Percentiles rank a stretch among this genome's conserved stretches.
Evolutionary conservation across 2,797 vertebrate species (phyloP).

Genomic region (Nyctibius grandis): DNA sequence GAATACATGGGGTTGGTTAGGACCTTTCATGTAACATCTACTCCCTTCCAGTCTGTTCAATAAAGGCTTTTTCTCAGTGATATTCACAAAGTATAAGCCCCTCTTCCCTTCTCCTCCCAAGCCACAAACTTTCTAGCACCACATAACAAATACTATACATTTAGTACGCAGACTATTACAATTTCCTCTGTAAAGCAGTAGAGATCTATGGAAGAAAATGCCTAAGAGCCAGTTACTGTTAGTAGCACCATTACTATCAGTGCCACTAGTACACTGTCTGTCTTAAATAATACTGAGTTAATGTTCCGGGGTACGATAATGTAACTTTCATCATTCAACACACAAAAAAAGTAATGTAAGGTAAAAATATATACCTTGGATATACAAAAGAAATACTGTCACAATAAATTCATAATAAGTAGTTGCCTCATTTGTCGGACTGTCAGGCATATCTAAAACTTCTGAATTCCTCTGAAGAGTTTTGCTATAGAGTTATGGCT

Average conservation of each 20-base stretch:
- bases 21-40: not conserved
- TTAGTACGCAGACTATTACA: not conserved
- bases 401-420: not conserved
- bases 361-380: not conserved
- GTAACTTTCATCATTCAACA: not conserved
- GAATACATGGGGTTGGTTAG: not conserved
- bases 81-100: not conserved
- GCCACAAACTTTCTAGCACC: not conserved
- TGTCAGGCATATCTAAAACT: not conserved
- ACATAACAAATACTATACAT: not conserved
- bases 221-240: not conserved
- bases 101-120: not conserved
- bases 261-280: not conserved
- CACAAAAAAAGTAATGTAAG: not conserved
- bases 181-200: not conserved
- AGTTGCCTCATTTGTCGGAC: not conserved
- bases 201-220: not conserved
- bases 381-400: not conserved
- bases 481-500: not conserved
- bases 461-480: not conserved
- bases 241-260: not conserved
- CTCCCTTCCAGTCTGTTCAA: not conserved
- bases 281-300: not conserved
- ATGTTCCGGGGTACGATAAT: not conserved
- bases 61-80: not conserved